Conservation (phyloP, 1,140 invertebrate species). For the Coptotermes formosanus region DNA sequence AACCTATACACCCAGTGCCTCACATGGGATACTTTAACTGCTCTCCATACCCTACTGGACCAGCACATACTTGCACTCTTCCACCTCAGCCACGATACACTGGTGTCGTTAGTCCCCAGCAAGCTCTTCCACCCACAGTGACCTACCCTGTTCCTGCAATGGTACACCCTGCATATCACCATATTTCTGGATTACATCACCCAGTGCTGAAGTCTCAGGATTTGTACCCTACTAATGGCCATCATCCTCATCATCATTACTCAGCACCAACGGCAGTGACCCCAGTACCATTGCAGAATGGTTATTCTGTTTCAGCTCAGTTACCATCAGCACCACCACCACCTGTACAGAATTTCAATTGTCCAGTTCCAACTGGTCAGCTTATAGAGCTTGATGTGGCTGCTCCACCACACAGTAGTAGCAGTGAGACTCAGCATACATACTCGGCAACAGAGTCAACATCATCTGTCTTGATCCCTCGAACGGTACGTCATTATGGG, state of each 20-base stretch:
- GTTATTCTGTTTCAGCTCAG: constrained; percentile 28
- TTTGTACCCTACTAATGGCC: constrained; percentile 26
- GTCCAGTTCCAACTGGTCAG: constrained; percentile 46
- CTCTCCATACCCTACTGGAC: not conserved
- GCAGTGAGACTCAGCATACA: constrained; percentile 25
- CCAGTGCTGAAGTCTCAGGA: constrained; percentile 26
- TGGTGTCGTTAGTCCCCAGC: constrained; percentile 15
- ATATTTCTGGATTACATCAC: not conserved
- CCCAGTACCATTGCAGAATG: constrained; percentile 34
- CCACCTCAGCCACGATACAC: constrained; percentile 30
- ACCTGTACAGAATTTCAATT: constrained; percentile 34
- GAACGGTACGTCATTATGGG: not conserved
- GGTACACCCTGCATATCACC: not conserved
- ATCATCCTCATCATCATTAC: constrained; percentile 12
- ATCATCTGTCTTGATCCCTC: constrained; percentile 24
- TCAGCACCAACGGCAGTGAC: not conserved
- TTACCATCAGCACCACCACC: constrained; percentile 29
- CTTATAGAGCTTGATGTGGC: constrained; percentile 65
- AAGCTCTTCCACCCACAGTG: constrained; percentile 10
- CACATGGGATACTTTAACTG: constrained; percentile 20
- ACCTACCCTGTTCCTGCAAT: constrained; percentile 22
- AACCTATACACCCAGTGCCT: constrained; percentile 8
- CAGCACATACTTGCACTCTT: constrained; percentile 27
- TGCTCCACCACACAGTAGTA: constrained; percentile 45
- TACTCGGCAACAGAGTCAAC: constrained; percentile 28